These are phyloP conservation scores for Alitta virens DNA, from an alignment of 2,888 invertebrate species.

Conservation along the genomic window DNA sequence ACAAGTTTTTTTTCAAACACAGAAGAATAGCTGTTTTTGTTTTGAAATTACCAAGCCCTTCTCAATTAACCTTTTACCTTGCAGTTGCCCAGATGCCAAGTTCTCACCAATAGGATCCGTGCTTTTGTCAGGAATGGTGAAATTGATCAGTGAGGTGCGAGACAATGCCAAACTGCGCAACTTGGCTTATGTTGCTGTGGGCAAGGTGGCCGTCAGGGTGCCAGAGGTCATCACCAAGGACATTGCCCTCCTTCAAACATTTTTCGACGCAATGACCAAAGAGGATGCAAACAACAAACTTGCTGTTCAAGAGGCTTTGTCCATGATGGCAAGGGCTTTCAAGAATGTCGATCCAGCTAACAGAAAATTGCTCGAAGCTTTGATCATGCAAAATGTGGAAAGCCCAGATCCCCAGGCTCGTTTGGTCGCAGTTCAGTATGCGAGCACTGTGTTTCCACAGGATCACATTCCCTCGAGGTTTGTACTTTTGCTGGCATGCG, in stretches of 20 bases:
- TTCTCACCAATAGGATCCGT: constrained; percentile 70
- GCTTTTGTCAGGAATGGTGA: constrained; percentile 71
- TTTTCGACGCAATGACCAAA: constrained; percentile 57
- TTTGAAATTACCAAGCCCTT: no score
- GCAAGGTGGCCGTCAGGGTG: constrained; percentile 63
- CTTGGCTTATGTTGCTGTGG: constrained; percentile 75
- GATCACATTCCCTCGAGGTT: constrained; percentile 81
- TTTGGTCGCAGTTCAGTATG: constrained; percentile 79
- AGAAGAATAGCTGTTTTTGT: background rate
- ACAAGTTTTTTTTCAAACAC: no score
- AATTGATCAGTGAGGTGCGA: constrained; percentile 66
- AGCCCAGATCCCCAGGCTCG: constrained; percentile 73
- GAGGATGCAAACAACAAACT: constrained; percentile 55
- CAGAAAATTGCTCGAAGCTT: constrained; percentile 63
- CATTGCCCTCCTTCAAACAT: constrained; percentile 61
- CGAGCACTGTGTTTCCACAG: constrained; percentile 77
- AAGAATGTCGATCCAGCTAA: constrained; percentile 52
- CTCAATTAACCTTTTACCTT: no score
- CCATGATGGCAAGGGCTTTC: constrained; percentile 70
- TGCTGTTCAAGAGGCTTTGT: constrained; percentile 68
- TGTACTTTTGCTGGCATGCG: constrained; percentile 76
- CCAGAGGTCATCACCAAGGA: constrained; percentile 69
- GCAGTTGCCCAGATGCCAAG: constrained; percentile 63
- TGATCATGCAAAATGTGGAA: constrained; percentile 73
- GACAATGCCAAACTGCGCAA: constrained; percentile 61